Evolutionary conservation across 2,797 vertebrate species (phyloP).

Genomic region (Lepus townsendii): DNA sequence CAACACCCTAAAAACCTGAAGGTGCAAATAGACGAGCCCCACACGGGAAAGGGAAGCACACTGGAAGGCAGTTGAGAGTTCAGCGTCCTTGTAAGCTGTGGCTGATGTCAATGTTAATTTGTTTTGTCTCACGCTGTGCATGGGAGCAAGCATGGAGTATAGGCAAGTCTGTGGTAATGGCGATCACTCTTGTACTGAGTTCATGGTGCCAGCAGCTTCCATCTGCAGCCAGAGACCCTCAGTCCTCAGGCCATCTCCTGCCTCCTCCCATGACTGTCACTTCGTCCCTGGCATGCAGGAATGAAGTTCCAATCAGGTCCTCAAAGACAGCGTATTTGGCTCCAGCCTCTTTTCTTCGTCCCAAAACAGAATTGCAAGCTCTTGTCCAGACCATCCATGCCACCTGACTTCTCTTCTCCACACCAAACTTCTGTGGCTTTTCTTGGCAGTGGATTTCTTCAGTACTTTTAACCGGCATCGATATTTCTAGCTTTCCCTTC

Average conservation of each 20-base stretch:
- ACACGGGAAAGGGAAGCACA: slow-evolving; percentile 31
- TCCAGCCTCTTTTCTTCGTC: neutral
- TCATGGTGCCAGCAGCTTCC: neutral
- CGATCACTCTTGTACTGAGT: neutral
- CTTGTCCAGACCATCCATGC: neutral
- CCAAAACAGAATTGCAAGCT: neutral
- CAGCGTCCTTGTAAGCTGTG: slow-evolving; percentile 32
- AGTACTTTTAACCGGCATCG: neutral
- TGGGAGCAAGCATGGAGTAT: neutral
- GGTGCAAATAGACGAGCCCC: slow-evolving; percentile 51
- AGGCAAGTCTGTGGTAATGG: neutral
- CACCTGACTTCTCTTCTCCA: neutral
- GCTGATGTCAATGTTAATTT: slow-evolving; percentile 46
- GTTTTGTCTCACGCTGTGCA: slow-evolving; percentile 16
- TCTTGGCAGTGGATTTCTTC: neutral
- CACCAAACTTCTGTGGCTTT: neutral
- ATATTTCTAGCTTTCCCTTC: neutral
- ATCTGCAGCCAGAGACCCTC: neutral
- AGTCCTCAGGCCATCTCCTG: neutral
- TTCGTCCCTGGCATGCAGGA: neutral
- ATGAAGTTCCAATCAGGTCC: neutral
- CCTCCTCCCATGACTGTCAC: neutral
- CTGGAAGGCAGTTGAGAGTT: slow-evolving; percentile 3
- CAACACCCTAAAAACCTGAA: slow-evolving; percentile 48
- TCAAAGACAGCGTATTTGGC: neutral